A percentile compares a stretch with the other conserved stretches of the same genome.
phyloP scores from a whole-genome alignment of 2,113 vertebrate species.

The Parus major region DNA sequence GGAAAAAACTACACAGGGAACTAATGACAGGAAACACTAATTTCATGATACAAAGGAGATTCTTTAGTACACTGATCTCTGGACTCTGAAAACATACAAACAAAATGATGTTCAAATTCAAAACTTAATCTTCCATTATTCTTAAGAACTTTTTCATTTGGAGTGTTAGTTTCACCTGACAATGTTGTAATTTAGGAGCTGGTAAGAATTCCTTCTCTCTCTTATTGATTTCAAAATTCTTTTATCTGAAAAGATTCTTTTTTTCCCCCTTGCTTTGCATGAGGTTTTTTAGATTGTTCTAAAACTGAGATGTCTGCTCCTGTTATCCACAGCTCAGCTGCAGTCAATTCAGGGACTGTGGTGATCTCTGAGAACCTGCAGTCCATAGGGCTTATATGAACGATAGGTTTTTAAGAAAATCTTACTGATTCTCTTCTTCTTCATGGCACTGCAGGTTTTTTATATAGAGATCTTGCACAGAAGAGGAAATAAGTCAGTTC shows the following conservation, averaged over 20 bases:
- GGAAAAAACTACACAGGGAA: not conserved
- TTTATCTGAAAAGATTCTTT: not conserved
- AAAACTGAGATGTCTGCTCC: not conserved
- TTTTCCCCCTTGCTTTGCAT: not conserved
- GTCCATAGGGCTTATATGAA: not conserved
- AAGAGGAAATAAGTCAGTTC: not conserved
- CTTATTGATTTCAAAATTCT: not conserved
- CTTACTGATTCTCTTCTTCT: not conserved
- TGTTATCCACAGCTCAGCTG: not conserved
- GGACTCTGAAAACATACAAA: not conserved
- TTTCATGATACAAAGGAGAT: not conserved
- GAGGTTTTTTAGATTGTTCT: not conserved
- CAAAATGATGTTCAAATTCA: not conserved
- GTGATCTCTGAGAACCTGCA: not conserved
- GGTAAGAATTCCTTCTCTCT: not conserved
- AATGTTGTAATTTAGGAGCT: not conserved
- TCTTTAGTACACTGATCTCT: not conserved
- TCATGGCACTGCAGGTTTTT: not conserved
- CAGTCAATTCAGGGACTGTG: not conserved
- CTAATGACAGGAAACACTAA: not conserved
- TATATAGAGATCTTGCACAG: not conserved
- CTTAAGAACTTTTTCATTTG: not conserved
- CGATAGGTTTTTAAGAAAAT: not conserved
- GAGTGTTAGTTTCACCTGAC: not conserved
- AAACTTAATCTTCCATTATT: not conserved